A percentile compares a stretch with the other conserved stretches of the same genome.
These are phyloP conservation scores for Maniola jurtina DNA, from an alignment of 1,140 invertebrate genomes.

Conservation along the genomic window DNA sequence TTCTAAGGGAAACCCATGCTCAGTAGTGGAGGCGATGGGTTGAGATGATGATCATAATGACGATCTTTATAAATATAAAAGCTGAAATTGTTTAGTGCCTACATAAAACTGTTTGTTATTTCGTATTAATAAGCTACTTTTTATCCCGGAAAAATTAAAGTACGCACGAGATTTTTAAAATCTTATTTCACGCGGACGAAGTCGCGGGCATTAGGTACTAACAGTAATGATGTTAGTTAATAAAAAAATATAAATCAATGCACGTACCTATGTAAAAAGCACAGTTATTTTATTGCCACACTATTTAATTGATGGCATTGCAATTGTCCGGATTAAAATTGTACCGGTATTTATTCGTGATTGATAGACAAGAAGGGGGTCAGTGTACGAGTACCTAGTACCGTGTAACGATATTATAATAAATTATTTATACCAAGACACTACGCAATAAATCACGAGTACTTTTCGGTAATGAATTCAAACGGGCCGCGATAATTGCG, in stretches of 20 bases:
- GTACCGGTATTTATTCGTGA: conserved; percentile 46
- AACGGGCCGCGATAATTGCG: conserved; percentile 75
- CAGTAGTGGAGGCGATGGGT: no score
- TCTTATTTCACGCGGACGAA: no score
- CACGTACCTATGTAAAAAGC: background rate
- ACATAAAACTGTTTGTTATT: no score
- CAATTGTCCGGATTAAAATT: conserved; percentile 46
- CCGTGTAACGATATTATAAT: conserved; percentile 62
- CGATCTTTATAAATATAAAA: no score
- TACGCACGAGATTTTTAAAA: no score
- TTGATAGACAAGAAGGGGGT: conserved; percentile 46
- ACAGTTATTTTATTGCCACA: conserved; percentile 12
- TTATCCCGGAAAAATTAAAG: no score
- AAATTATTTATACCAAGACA: conserved; percentile 56
- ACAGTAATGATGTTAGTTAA: no score
- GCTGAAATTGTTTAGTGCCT: no score
- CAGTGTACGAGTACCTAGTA: conserved; percentile 44
- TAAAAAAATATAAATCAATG: background rate
- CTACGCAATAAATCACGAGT: conserved; percentile 68
- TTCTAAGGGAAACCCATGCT: no score
- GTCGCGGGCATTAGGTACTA: no score
- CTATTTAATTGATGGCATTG: conserved; percentile 65
- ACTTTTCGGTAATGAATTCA: conserved; percentile 73
- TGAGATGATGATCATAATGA: no score
- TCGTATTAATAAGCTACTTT: no score